Percentiles rank a stretch among this genome's conserved stretches.
Evolutionary conservation across 2,888 invertebrate genomes (phyloP).

Genomic region (Eupeodes luniger): DNA sequence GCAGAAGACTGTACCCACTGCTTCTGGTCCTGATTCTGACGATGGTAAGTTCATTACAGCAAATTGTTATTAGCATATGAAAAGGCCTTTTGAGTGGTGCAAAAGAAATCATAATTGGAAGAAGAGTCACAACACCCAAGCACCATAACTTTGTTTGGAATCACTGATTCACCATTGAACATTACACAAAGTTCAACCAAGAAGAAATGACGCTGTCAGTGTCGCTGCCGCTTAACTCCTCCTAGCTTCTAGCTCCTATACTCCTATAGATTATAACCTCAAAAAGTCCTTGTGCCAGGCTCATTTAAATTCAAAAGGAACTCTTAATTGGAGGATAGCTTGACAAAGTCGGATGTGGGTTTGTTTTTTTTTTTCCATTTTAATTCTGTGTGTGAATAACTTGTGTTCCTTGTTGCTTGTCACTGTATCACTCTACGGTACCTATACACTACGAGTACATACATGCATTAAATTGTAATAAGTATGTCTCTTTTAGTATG

Average conservation of each 20-base stretch:
- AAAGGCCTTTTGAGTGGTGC: constrained; percentile 68
- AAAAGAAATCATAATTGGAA: constrained; percentile 76
- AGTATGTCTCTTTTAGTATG: constrained; percentile 45
- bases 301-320: constrained; percentile 76
- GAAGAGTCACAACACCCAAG: constrained; percentile 63
- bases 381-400: constrained; percentile 51
- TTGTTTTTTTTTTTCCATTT: constrained; percentile 25
- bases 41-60: constrained; percentile 69
- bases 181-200: constrained; percentile 68
- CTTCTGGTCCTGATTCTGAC: background rate
- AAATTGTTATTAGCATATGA: constrained; percentile 76
- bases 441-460: background rate
- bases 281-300: constrained; percentile 73
- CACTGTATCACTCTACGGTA: constrained; percentile 20
- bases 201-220: constrained; percentile 66
- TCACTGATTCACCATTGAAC: constrained; percentile 69
- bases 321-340: constrained; percentile 69
- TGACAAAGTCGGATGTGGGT: constrained; percentile 48
- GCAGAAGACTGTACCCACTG: constrained; percentile 20
- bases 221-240: no score
- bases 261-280: constrained; percentile 47
- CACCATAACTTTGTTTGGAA: constrained; percentile 62
- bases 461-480: constrained; percentile 38
- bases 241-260: no score
- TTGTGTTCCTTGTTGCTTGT: constrained; percentile 31